Conservation (phyloP, 2,888 invertebrate genomes). For the Alloscopus bannaensis region DNA sequence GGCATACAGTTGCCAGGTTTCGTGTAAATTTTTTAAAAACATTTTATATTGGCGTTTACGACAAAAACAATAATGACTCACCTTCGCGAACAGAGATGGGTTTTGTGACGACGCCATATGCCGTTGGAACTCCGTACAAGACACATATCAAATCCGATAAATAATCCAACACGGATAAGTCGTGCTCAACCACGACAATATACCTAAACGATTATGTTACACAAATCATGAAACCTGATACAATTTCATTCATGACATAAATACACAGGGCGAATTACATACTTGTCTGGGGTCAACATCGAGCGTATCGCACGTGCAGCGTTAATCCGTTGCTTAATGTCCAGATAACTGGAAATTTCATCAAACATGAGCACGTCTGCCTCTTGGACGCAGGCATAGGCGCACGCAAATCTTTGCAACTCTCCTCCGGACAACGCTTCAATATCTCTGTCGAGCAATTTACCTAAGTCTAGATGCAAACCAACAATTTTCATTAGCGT, state of each 20-base stretch:
- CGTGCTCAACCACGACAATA: slow-evolving; percentile 99
- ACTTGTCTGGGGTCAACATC: slow-evolving; percentile 93
- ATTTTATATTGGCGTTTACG: no score
- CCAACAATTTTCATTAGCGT: not conserved
- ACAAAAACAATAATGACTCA: no score
- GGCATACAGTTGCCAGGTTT: no score
- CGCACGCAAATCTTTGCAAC: slow-evolving; percentile 97
- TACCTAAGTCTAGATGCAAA: slow-evolving; percentile 84
- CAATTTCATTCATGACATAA: no score
- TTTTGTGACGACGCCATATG: slow-evolving; percentile 99
- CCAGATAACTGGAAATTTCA: slow-evolving; percentile 98
- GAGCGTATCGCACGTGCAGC: slow-evolving; percentile 96
- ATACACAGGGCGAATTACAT: no score
- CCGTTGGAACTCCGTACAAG: slow-evolving; percentile 98
- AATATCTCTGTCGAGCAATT: slow-evolving; percentile 93
- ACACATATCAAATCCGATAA: slow-evolving; percentile 99
- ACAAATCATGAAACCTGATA: no score
- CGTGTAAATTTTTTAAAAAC: no score
- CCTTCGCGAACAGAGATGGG: slow-evolving; percentile 99
- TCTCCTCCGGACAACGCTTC: slow-evolving; percentile 98
- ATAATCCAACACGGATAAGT: slow-evolving; percentile 98
- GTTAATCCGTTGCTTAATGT: slow-evolving; percentile 98
- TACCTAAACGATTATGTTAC: no score
- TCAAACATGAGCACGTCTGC: slow-evolving; percentile 99
- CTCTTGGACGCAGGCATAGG: slow-evolving; percentile 98